A percentile compares a stretch with the other conserved stretches of the same genome.
phyloP scores from a whole-genome alignment of 2,113 vertebrate genomes.

The Aix galericulata region DNA sequence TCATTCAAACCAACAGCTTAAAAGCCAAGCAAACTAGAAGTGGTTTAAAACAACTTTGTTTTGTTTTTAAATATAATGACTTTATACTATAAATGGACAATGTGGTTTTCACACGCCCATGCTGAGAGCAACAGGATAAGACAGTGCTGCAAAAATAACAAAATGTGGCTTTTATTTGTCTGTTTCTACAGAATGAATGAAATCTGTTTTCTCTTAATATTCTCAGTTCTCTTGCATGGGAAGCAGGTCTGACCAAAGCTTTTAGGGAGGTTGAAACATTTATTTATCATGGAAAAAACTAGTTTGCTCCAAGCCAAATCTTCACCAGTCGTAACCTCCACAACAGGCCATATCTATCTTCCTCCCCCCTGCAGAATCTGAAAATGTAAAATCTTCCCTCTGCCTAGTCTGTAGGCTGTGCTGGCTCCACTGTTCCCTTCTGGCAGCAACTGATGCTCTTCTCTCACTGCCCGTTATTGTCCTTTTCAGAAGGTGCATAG shows the following conservation, averaged over 20 bases:
- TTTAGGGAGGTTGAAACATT: too few relatives aligned
- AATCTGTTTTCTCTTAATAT: not conserved
- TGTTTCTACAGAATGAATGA: not conserved
- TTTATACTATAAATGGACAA: not conserved
- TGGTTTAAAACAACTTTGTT: not conserved
- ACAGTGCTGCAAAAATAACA: not conserved
- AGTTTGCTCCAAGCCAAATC: not conserved
- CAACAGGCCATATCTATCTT: not conserved
- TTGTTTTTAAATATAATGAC: not conserved
- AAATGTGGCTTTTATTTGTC: not conserved
- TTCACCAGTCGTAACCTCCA: too few relatives aligned
- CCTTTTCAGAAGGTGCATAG: not conserved
- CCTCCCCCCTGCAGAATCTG: not conserved
- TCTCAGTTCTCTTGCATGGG: not conserved
- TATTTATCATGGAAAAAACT: not conserved
- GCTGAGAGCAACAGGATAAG: not conserved
- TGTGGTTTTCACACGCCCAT: not conserved
- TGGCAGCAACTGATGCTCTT: accelerated
- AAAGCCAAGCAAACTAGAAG: not conserved
- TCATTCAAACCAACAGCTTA: not conserved
- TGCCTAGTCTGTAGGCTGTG: accelerated
- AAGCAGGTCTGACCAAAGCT: not conserved
- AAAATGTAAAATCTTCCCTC: not conserved
- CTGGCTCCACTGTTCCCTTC: accelerated
- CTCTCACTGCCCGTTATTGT: not conserved